Conservation (phyloP, 2,797 vertebrate genomes). For the Coracias cyanogaster region DNA sequence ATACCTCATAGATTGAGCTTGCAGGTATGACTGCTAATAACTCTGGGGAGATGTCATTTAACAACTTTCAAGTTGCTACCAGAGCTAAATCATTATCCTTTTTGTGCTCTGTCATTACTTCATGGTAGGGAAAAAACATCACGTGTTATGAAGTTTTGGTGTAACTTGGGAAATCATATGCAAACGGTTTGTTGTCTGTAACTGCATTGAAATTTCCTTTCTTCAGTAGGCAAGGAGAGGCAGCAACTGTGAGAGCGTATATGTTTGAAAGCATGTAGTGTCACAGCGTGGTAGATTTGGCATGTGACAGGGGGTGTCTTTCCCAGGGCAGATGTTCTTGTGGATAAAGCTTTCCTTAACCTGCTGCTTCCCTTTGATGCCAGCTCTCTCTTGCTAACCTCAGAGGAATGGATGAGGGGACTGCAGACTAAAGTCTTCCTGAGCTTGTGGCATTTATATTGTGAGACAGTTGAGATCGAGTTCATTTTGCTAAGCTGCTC, state of each 20-base stretch:
- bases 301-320: background rate
- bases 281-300: background rate
- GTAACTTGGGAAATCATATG: background rate
- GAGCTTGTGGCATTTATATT: slow-evolving; percentile 12
- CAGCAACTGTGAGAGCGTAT: background rate
- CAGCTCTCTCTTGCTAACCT: background rate
- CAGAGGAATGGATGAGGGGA: background rate
- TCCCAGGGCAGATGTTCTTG: background rate
- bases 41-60: background rate
- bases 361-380: background rate
- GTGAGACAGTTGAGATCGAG: background rate
- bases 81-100: background rate
- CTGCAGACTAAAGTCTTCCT: background rate
- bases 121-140: background rate
- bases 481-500: slow-evolving; percentile 53
- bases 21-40: background rate
- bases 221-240: background rate
- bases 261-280: background rate
- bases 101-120: background rate
- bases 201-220: background rate
- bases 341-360: background rate
- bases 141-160: rapidly evolving
- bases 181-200: background rate
- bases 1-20: background rate
- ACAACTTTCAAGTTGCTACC: background rate